Evolutionary conservation across 1,140 invertebrate genomes (phyloP), one percentile per base, ranked within the genome.

Genomic region (Meloidogyne hapla): DNA sequence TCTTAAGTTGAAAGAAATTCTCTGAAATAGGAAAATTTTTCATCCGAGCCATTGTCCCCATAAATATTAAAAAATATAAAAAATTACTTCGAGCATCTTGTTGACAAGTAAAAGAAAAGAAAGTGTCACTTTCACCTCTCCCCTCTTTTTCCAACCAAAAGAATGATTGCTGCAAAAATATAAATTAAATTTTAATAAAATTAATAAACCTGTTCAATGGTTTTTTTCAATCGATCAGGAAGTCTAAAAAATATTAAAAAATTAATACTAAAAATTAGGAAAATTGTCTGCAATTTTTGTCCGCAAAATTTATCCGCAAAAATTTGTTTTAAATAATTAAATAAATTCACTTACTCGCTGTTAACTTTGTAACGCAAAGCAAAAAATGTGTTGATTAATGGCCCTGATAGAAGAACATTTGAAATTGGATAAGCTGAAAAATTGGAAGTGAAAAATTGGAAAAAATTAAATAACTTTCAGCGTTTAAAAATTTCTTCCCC

Each of bases 321-420:
- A 33, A 33, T 6, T 33, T 33, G 9, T 33, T 33, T 33, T 33
- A 33, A 33, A 33, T 33, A 33, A n/a, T n/a, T 33, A 33, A 33
- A 33, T 42, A 9, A 21, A 42, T 70, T 33, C 8, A 28, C 13
- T 66, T 23, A 77, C 64, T 77, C 76, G 6, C 25, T 33, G 13
- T 48, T 40, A 18, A 67, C n/a, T 5, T 26, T 66, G 21, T 74
- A 63, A 3, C 73, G 5, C 48, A 42, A 77, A 8, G 23, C 40
- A 75, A 77, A 77, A 18, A 45, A 21, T n/a, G 62, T 12, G 2
- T 23, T 77, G 13, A 77, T 25, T 28, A 77, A 42, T 33, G 76
- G 76, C 4, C 76, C 76, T 33, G 64, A 42, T 13, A 72, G 12
- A 66, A 77, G 42, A 18, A 77, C 2, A 8, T 45, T 38, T 3